phyloP scores from a whole-genome alignment of 2,888 invertebrate species.

The Doris montereyensis region DNA sequence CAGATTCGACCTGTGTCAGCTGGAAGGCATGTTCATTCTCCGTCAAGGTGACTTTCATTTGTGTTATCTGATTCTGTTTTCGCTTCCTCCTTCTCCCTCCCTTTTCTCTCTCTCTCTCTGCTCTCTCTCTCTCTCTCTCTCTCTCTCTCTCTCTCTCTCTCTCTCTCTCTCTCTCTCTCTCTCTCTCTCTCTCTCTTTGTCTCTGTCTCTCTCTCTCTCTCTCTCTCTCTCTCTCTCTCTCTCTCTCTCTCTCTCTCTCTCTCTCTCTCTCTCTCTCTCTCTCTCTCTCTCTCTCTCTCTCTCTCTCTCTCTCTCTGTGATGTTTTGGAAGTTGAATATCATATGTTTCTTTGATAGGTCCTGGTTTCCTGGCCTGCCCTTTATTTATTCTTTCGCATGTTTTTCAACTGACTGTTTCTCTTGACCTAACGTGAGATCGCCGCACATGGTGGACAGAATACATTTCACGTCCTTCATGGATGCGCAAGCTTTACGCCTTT shows the following conservation, averaged over 20 bases:
- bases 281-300: conserved; percentile 1
- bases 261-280: conserved; percentile 7
- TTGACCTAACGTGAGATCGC: too few relatives aligned
- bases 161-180: neutral
- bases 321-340: neutral
- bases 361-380: too few relatives aligned
- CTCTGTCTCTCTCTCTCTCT: conserved; percentile 11
- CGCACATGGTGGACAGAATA: too few relatives aligned
- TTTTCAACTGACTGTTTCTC: too few relatives aligned
- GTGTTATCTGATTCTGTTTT: too few relatives aligned
- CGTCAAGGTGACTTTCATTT: too few relatives aligned
- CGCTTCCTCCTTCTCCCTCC: neutral
- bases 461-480: too few relatives aligned
- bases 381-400: too few relatives aligned
- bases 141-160: neutral
- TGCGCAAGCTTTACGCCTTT: too few relatives aligned
- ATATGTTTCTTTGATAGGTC: neutral
- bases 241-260: conserved; percentile 17
- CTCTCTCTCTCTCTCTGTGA: neutral
- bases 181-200: neutral
- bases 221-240: conserved; percentile 8
- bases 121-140: conserved; percentile 9
- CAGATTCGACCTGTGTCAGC: too few relatives aligned
- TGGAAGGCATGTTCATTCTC: neutral
- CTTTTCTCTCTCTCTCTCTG: neutral